A percentile compares a stretch with the other conserved stretches of the same genome.
Evolutionary conservation across 2,113 vertebrate species (phyloP).

Genomic region (Tetrax tetrax): DNA sequence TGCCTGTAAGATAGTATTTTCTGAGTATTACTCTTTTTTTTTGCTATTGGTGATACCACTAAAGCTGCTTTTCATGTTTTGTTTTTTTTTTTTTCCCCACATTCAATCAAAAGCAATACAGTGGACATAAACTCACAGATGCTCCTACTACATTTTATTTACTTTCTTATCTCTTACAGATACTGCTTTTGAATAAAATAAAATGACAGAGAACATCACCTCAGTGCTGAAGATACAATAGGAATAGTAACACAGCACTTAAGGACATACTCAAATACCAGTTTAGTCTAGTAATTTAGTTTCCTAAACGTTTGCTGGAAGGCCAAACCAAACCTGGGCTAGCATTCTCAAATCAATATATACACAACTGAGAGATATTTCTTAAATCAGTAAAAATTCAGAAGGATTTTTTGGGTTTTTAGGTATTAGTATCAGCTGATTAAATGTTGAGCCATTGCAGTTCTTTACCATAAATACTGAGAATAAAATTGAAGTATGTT

Average conservation of each 20-base stretch:
- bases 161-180: background rate
- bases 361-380: background rate
- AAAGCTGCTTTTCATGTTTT: background rate
- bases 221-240: background rate
- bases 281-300: background rate
- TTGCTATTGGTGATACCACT: background rate
- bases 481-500: background rate
- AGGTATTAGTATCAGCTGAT: background rate
- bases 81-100: background rate
- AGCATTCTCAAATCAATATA: background rate
- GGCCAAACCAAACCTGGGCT: background rate
- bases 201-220: background rate
- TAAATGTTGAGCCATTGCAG: background rate
- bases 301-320: background rate
- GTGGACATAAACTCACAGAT: background rate
- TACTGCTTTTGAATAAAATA: background rate
- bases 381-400: background rate
- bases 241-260: background rate
- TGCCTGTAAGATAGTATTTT: background rate
- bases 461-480: background rate
- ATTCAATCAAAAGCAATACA: background rate
- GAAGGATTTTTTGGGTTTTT: background rate
- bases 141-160: background rate
- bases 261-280: background rate
- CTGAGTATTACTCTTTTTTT: background rate